A percentile compares a stretch with the other conserved stretches of the same genome.
phyloP scores from a whole-genome alignment of 2,797 vertebrate species.

The Aselliscus stoliczkanus region DNA sequence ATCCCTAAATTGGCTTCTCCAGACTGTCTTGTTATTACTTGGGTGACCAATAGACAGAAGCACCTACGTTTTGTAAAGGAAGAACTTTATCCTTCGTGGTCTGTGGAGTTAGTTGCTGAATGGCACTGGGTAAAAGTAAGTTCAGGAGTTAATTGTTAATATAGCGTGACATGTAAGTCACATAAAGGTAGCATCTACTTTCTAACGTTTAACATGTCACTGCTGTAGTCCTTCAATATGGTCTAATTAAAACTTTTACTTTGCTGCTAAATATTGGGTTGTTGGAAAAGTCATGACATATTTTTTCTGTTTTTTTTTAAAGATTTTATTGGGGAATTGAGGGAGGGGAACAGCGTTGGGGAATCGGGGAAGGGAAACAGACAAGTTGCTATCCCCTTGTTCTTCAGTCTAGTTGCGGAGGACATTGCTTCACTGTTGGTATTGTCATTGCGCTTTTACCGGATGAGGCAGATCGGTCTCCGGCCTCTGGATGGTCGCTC shows the following conservation, averaged over 20 bases:
- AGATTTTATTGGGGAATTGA: too few species aligned
- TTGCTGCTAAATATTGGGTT: background rate
- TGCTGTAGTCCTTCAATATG: background rate
- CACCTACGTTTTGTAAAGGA: constrained; percentile 90
- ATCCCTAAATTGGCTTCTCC: constrained; percentile 85
- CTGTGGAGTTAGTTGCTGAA: constrained; percentile 86
- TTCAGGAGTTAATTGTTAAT: constrained; percentile 13
- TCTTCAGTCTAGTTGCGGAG: too few species aligned
- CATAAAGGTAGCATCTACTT: background rate
- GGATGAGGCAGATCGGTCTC: too few species aligned
- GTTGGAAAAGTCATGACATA: too few species aligned
- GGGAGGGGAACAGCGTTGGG: too few species aligned
- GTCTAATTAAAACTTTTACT: background rate
- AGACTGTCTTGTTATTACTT: constrained; percentile 89
- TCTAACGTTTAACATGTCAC: background rate
- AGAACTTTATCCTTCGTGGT: constrained; percentile 95
- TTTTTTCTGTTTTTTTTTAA: too few species aligned
- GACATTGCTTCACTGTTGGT: too few species aligned
- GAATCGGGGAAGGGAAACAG: too few species aligned
- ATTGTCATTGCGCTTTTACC: too few species aligned
- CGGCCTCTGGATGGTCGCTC: too few species aligned
- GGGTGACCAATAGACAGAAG: constrained; percentile 95
- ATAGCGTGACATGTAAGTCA: background rate
- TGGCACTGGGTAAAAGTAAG: constrained; percentile 98
- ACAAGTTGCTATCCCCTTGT: too few species aligned